Evolutionary conservation across 1,140 invertebrate species (phyloP).

Genomic region (Drosophila arawakana): DNA sequence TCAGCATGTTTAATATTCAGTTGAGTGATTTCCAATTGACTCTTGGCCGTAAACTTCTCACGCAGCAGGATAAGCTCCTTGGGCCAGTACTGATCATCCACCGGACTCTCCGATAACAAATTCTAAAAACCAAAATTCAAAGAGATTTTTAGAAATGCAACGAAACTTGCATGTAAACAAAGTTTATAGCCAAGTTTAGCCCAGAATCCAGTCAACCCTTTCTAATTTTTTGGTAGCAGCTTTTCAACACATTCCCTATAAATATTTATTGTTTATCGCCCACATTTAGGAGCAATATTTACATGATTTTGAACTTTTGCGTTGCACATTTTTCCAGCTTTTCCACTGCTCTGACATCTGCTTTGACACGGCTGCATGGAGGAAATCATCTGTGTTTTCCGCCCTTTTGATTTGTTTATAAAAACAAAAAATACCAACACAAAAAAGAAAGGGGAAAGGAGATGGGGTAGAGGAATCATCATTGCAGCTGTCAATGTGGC

Average conservation of each 20-base stretch:
- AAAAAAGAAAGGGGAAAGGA: background rate
- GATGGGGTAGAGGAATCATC: background rate
- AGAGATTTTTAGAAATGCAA: conserved; percentile 12
- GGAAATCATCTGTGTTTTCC: conserved; percentile 14
- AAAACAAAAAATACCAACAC: background rate
- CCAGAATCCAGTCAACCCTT: conserved; percentile 36
- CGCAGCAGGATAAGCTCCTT: conserved; percentile 88
- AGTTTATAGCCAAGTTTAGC: conserved; percentile 28
- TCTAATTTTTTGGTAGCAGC: conserved; percentile 2
- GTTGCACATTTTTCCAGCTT: conserved; percentile 16
- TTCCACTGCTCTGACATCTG: conserved; percentile 21
- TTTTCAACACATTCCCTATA: conserved; percentile 36
- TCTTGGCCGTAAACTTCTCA: conserved; percentile 88
- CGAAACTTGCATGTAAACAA: conserved; percentile 36
- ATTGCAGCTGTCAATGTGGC: conserved; percentile 1
- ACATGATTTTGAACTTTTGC: conserved; percentile 40
- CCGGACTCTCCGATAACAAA: conserved; percentile 87
- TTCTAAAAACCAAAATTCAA: conserved; percentile 85
- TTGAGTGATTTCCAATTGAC: conserved; percentile 86
- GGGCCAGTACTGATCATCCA: conserved; percentile 89
- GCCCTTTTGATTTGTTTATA: conserved; percentile 35
- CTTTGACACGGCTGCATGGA: conserved; percentile 7
- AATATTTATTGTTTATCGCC: conserved; percentile 67
- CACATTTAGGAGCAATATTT: conserved; percentile 64
- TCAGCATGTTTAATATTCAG: conserved; percentile 86